Conservation (phyloP, 2,797 vertebrate genomes). For the Lerista edwardsae region DNA sequence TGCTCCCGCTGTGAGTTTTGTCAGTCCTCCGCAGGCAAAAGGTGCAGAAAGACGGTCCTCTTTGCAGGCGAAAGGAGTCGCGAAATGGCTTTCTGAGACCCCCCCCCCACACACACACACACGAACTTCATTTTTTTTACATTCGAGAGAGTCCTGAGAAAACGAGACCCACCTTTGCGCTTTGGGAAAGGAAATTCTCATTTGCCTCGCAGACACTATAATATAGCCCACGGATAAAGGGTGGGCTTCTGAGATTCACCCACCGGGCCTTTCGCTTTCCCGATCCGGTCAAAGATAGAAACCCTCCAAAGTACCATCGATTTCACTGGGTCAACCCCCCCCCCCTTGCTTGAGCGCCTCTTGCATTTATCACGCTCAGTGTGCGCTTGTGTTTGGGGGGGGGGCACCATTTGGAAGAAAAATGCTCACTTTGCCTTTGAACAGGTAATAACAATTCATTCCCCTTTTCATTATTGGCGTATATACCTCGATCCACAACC, state of each 20-base stretch:
- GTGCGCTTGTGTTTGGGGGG: not conserved
- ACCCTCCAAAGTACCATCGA: not conserved
- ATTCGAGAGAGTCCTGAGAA: too few relatives aligned
- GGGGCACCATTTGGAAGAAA: not conserved
- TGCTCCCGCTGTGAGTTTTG: not conserved
- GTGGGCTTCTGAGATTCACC: too few relatives aligned
- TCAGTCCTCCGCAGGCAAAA: not conserved
- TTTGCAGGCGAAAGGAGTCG: not conserved
- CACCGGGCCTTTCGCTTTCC: not conserved
- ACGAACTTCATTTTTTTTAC: too few relatives aligned
- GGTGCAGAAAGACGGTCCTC: not conserved
- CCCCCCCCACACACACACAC: too few relatives aligned
- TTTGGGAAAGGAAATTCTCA: too few relatives aligned
- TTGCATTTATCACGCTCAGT: too few relatives aligned
- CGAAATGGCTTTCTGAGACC: too few relatives aligned
- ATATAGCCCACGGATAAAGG: too few relatives aligned
- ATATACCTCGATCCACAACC: not conserved
- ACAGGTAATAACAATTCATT: not conserved
- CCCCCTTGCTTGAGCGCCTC: too few relatives aligned
- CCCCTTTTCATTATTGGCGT: not conserved
- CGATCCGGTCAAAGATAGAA: not conserved
- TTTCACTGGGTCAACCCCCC: too few relatives aligned
- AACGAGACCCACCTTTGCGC: too few relatives aligned
- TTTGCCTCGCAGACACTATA: too few relatives aligned
- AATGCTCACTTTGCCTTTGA: not conserved